Evolutionary conservation across 1,140 invertebrate species (phyloP), one percentile per base, ranked within the genome.

Genomic region (Drosophila elegans): DNA sequence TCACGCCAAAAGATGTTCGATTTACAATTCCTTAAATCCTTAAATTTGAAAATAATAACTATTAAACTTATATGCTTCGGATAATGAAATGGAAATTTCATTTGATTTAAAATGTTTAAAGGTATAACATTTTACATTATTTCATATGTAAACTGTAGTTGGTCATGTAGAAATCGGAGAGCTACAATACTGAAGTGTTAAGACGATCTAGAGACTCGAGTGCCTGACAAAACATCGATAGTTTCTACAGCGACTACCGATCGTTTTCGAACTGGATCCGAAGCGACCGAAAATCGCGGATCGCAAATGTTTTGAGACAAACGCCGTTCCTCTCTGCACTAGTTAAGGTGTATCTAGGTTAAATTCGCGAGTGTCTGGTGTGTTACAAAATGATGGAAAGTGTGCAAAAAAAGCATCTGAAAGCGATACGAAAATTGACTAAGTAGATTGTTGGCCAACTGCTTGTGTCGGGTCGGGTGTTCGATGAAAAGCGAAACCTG

Each of bases 321-420:
- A 49, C 62, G 62, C 44, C 32, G 60, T 56, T 59, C 36, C 54
- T 60, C 45, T 60, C 53, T 61, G 77, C 46, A 34, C 69, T 57
- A 45, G 51, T 48, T 75, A 57, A 83, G 80, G 68, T 74, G 66
- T 63, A 79, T 84, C 86, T 88, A 89, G 84, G 84, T 88, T 88
- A 88, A 89, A 83, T 88, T 89, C 84, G 80, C 84, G 73, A 64
- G 68, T 83, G 80, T 64, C 29, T 32, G 61, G 73, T 88, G 80
- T 74, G 73, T 89, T 89, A 78, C 84, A 88, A 89, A 89, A 88
- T 83, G 76, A 88, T 82, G 69, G 83, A 86, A 88, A 86, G 82
- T 89, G 76, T 89, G 84, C 84, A 88, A 88, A 89, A 76, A 60
- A 64, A 59, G 61, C 66, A 72, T 41, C 55, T 51, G 78, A 81